These are phyloP conservation scores for Lagopus leucura DNA, from an alignment of 2,113 vertebrate species.

Conservation along the genomic window DNA sequence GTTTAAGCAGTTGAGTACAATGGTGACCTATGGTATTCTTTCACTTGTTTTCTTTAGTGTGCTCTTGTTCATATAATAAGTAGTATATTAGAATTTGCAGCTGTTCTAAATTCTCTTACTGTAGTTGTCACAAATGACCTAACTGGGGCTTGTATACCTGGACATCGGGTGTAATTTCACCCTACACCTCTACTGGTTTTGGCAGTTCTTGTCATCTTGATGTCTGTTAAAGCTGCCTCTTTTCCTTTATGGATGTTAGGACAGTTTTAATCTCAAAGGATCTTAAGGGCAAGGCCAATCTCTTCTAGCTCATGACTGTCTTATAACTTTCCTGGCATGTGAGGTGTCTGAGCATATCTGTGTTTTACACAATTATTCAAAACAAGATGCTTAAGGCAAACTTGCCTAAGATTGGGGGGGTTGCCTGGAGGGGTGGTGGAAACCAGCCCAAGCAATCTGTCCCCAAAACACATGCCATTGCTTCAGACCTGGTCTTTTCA, in stretches of 20 bases:
- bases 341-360: fast-evolving
- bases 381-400: neutral
- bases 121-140: neutral
- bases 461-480: neutral
- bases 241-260: neutral
- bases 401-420: neutral
- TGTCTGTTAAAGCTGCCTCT: neutral
- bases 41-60: neutral
- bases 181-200: neutral
- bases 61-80: neutral
- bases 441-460: neutral
- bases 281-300: neutral
- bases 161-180: neutral
- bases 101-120: neutral
- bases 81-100: neutral
- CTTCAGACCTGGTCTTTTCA: neutral
- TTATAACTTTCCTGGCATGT: neutral
- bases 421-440: neutral
- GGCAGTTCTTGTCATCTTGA: neutral
- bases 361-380: neutral
- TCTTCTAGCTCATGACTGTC: neutral
- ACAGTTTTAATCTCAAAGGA: neutral
- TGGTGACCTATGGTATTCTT: neutral
- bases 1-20: neutral
- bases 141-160: neutral